Base-by-base conservation (phyloP, 2,888 invertebrate genomes). In the Clanis bilineata region DNA sequence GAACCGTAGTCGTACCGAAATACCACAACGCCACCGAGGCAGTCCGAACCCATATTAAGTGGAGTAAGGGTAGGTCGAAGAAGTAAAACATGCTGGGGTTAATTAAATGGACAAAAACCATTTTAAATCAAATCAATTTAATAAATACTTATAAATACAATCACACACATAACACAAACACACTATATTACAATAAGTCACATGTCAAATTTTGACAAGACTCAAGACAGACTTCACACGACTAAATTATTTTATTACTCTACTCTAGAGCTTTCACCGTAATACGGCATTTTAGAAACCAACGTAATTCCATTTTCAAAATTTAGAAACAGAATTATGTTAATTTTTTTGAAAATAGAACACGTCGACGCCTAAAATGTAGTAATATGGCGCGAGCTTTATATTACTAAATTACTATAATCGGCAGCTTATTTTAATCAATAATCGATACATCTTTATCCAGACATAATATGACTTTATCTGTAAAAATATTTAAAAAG, bases 141-240 rank as follows among this genome's bases (percentile, higher is more conserved):
- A 88, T 89, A 89, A 85, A 87, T 88, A 81, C 73, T 72, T 77
- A 82, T 84, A 70, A 73, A 71, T 86, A 88, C 90, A 85, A 83
- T 82, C 85, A 87, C 86, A 81, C 83, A 82, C 80, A 70, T 72
- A 64, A 70, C 77, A 80, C 74, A 77, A 76, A 77, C 85, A 86
- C 86, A 72, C 79, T 90, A 89, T 88, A 79, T 77, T 89, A 90
- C 88, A 90, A 82, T 83, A 83, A 86, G 76, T 85, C 86, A 83
- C 72, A 74, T 75, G 73, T 77, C 74, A 74, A 68, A 72, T 36
- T 32, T 32, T 36, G 36, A 36, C 36, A 36, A 12, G 71, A 69
- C 71, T 68, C 74, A 71, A 67, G 68, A n/a, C 73, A 71, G 74
- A 72, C 68, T 71, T 65, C 69, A 69, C 72, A 71, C 73, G 45